Evolutionary conservation across 2,888 invertebrate genomes (phyloP).

Genomic region (Apotomis betuletana): DNA sequence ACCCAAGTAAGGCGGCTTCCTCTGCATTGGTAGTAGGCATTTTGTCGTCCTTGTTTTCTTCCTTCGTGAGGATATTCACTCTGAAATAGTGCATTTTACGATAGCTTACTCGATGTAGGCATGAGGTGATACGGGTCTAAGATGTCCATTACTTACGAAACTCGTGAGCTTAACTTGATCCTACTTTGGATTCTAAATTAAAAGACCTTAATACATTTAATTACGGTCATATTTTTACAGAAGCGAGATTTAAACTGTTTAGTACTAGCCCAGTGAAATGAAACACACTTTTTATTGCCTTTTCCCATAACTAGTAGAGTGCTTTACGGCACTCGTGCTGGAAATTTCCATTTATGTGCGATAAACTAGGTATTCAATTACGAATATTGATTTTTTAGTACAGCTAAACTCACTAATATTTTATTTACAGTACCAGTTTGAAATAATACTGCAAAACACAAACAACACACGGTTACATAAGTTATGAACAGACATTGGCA

Average conservation of each 20-base stretch:
- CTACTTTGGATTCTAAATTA: background rate
- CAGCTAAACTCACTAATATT: too few relatives aligned
- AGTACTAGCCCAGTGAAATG: background rate
- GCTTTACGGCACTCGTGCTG: too few relatives aligned
- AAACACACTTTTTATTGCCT: too few relatives aligned
- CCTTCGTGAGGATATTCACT: slow-evolving; percentile 47
- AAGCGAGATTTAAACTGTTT: background rate
- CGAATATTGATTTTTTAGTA: too few relatives aligned
- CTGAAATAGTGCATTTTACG: slow-evolving; percentile 69
- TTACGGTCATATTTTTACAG: too few relatives aligned
- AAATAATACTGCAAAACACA: background rate
- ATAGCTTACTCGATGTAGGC: slow-evolving; percentile 60
- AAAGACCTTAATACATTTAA: too few relatives aligned
- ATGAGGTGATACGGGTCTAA: slow-evolving; percentile 47
- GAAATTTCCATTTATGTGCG: too few relatives aligned
- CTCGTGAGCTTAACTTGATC: background rate
- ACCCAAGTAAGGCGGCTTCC: slow-evolving; percentile 95
- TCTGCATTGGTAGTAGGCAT: slow-evolving; percentile 91
- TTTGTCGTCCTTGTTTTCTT: slow-evolving; percentile 66
- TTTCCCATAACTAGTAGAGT: too few relatives aligned
- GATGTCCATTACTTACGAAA: slow-evolving; percentile 24
- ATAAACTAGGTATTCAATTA: too few relatives aligned
- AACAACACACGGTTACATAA: slow-evolving; percentile 1
- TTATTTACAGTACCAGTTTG: too few relatives aligned
- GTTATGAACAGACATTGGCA: background rate